Evolutionary conservation across 2,888 invertebrate genomes (phyloP).

Genomic region (Lepidonotus clava): DNA sequence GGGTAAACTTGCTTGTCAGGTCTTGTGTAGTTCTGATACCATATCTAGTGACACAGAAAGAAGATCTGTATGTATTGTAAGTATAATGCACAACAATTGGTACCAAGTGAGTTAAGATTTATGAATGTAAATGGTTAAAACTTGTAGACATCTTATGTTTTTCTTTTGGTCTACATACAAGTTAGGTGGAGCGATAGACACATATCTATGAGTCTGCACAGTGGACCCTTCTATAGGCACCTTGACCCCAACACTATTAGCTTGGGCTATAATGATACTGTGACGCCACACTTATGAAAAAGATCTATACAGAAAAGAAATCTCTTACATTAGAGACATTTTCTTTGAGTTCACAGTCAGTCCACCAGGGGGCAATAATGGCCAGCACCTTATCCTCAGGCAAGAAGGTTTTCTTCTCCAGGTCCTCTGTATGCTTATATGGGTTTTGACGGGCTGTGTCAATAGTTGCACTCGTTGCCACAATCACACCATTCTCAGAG

Average conservation of each 20-base stretch:
- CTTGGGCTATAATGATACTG: no score
- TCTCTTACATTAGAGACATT: background rate
- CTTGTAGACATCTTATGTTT: no score
- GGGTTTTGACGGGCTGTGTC: conserved; percentile 40
- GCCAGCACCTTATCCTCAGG: conserved; percentile 7
- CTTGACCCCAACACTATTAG: no score
- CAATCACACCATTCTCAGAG: conserved; percentile 55
- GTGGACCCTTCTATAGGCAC: no score
- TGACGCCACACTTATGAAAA: no score
- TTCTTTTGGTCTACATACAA: no score
- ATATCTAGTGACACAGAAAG: conserved; percentile 20
- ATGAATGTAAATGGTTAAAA: no score
- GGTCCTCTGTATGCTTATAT: background rate
- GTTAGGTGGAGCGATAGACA: no score
- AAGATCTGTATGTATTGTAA: background rate
- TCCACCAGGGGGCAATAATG: conserved; percentile 58
- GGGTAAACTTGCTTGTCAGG: background rate
- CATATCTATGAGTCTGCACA: no score
- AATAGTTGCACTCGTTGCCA: conserved; percentile 7
- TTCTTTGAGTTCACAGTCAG: conserved; percentile 6
- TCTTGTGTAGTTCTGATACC: conserved; percentile 34
- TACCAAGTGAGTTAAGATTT: no score
- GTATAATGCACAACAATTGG: no score
- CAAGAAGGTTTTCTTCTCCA: background rate
- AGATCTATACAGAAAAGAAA: no score